A percentile compares a stretch with the other conserved stretches of the same genome.
These are phyloP conservation scores for Corythaixoides concolor DNA, from an alignment of 2,113 vertebrate genomes.

Conservation along the genomic window DNA sequence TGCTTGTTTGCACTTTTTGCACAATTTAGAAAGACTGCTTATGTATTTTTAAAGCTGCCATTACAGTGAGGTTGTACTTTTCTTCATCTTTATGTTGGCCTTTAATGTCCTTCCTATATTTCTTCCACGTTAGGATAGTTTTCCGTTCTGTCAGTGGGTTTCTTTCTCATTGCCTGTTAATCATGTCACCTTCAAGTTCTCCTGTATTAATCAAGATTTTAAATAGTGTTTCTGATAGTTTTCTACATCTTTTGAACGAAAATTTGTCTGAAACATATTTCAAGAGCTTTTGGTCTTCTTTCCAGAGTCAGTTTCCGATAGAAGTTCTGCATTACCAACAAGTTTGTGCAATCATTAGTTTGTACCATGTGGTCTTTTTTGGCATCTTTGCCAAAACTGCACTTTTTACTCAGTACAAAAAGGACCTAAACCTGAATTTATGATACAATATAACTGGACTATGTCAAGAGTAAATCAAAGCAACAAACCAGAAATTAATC, in stretches of 20 bases:
- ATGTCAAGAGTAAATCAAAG: background rate
- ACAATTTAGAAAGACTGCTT: background rate
- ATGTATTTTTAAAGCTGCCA: background rate
- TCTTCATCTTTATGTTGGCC: background rate
- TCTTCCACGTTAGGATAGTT: too few relatives aligned
- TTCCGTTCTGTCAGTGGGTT: background rate
- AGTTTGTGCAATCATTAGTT: background rate
- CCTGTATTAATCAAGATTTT: background rate
- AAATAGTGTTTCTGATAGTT: background rate
- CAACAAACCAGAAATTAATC: background rate
- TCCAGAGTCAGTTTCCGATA: background rate
- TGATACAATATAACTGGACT: accelerated
- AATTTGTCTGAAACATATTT: background rate
- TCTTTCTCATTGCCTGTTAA: background rate
- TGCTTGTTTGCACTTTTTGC: background rate
- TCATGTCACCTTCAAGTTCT: background rate
- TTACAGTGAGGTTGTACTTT: background rate
- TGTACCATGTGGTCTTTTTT: background rate
- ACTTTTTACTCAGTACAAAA: background rate
- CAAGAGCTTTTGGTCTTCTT: background rate
- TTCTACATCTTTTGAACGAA: background rate
- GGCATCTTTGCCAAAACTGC: background rate
- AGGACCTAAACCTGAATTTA: background rate
- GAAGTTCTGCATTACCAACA: background rate
- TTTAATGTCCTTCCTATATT: too few relatives aligned